Conservation (phyloP, 1,140 invertebrate genomes). For the Drosophila truncata region DNA sequence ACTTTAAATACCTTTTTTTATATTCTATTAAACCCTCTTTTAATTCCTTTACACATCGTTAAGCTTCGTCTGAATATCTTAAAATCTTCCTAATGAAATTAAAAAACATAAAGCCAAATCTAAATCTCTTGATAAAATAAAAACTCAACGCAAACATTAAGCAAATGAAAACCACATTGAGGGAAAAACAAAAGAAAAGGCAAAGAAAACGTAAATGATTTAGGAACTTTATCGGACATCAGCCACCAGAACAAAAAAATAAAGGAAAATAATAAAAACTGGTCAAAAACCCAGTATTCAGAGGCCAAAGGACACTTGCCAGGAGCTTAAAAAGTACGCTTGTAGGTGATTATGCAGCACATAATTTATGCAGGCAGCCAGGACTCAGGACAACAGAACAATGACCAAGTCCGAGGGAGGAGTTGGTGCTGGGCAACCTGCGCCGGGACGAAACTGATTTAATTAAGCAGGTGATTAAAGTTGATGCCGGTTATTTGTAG, state of each 20-base stretch:
- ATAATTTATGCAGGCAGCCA: slow-evolving; percentile 73
- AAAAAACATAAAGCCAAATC: slow-evolving; percentile 45
- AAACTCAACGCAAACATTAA: slow-evolving; percentile 36
- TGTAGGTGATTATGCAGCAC: slow-evolving; percentile 80
- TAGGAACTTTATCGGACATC: slow-evolving; percentile 73
- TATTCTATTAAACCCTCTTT: neutral
- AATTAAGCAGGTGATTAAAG: slow-evolving; percentile 84
- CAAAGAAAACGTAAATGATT: slow-evolving; percentile 69
- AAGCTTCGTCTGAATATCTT: slow-evolving; percentile 7
- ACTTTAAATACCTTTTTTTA: neutral
- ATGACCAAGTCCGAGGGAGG: slow-evolving; percentile 5
- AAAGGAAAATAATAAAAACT: neutral
- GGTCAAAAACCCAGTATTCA: slow-evolving; percentile 24
- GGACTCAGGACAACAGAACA: slow-evolving; percentile 39
- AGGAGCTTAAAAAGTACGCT: slow-evolving; percentile 72
- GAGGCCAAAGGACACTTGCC: slow-evolving; percentile 49
- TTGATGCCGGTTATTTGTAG: slow-evolving; percentile 82
- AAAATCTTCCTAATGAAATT: slow-evolving; percentile 29
- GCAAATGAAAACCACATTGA: slow-evolving; percentile 54
- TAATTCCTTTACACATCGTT: slow-evolving; percentile 18
- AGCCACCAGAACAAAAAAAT: slow-evolving; percentile 33
- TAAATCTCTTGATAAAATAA: slow-evolving; percentile 23
- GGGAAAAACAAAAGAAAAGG: slow-evolving; percentile 31
- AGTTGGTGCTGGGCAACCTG: slow-evolving; percentile 31
- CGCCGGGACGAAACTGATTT: slow-evolving; percentile 74